Conservation (phyloP, 2,888 invertebrate genomes). For the Euproctis similis region DNA sequence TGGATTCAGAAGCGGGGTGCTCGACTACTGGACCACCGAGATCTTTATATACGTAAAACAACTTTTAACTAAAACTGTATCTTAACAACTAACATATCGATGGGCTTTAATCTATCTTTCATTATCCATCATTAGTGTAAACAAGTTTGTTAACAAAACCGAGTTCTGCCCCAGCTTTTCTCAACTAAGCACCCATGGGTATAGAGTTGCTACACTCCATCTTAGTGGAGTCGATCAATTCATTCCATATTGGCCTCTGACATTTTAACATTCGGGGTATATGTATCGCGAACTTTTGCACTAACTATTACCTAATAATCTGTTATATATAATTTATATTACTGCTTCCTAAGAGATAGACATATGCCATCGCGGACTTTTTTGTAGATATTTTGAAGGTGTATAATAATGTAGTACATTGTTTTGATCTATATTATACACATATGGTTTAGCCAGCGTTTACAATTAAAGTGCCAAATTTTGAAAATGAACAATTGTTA, state of each 20-base stretch:
- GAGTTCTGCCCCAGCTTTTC: conserved; percentile 34
- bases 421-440: no score
- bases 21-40: no score
- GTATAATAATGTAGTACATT: no score
- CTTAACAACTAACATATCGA: conserved; percentile 16
- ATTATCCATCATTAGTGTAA: conserved; percentile 55
- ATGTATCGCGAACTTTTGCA: conserved; percentile 1
- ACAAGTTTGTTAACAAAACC: conserved; percentile 48
- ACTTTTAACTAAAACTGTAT: background rate
- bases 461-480: no score
- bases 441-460: no score
- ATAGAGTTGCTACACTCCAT: conserved; percentile 55
- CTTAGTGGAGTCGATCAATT: conserved; percentile 49
- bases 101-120: conserved; percentile 36
- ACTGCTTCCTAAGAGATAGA: no score
- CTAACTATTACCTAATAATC: background rate
- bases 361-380: no score
- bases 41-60: no score
- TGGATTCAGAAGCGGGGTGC: no score
- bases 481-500: no score
- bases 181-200: conserved; percentile 39
- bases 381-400: no score
- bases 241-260: conserved; percentile 52
- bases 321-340: no score
- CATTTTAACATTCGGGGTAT: conserved; percentile 18